Evolutionary conservation across 2,797 vertebrate genomes (phyloP).

Genomic region (Schizopygopsis malacanthus): DNA sequence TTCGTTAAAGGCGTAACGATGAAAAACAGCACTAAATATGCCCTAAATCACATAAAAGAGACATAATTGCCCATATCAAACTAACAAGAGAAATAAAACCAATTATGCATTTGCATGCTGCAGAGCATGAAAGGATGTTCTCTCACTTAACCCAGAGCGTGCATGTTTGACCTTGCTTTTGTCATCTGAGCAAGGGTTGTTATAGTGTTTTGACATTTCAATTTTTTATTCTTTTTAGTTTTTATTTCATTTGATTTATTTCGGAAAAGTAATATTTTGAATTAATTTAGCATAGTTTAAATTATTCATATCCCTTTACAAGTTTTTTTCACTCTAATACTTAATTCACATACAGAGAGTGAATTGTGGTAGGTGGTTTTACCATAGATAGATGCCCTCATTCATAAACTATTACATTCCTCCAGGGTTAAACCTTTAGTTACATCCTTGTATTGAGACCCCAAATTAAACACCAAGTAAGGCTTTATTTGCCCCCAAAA

Average conservation of each 20-base stretch:
- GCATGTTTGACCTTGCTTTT: constrained; percentile 52
- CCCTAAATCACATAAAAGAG: constrained; percentile 36
- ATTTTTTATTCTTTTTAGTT: not conserved
- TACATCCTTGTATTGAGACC: not conserved
- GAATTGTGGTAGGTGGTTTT: not conserved
- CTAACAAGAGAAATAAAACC: constrained; percentile 7
- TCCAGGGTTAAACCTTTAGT: not conserved
- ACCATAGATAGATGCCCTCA: not conserved
- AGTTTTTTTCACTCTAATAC: not conserved
- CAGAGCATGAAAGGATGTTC: constrained; percentile 27
- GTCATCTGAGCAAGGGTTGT: constrained; percentile 38
- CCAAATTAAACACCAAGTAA: not conserved
- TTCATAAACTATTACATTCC: not conserved
- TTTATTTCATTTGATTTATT: not conserved
- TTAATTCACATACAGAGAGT: not conserved
- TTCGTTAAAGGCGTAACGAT: not conserved
- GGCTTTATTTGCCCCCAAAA: not conserved
- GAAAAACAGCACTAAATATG: not conserved
- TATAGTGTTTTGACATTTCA: not conserved
- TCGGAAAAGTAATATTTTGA: not conserved
- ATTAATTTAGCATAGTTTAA: not conserved
- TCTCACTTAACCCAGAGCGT: constrained; percentile 34
- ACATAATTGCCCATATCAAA: constrained; percentile 10
- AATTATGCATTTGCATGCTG: not conserved
- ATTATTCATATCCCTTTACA: not conserved